These are phyloP conservation scores for Nebria brevicollis DNA, from an alignment of 2,888 invertebrate genomes.

Conservation along the genomic window DNA sequence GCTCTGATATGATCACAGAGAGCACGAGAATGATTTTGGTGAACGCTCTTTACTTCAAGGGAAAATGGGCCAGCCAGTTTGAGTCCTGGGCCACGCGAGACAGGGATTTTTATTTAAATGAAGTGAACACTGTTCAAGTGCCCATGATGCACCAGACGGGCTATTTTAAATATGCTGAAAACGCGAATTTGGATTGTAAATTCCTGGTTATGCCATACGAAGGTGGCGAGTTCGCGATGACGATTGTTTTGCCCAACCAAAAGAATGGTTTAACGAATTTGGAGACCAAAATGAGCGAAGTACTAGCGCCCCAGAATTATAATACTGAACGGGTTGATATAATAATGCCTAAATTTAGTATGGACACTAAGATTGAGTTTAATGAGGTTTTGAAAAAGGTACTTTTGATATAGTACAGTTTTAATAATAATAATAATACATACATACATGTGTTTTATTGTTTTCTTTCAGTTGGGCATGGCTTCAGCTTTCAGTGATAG, in stretches of 20 bases:
- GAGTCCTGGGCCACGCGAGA: conserved; percentile 49
- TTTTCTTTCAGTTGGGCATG: conserved; percentile 38
- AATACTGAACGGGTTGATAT: conserved; percentile 50
- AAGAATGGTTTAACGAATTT: conserved; percentile 51
- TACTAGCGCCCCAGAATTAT: conserved; percentile 49
- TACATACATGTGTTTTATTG: conserved; percentile 5
- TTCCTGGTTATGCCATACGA: conserved; percentile 49
- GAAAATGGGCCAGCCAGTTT: conserved; percentile 49
- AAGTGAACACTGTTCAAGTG: conserved; percentile 51
- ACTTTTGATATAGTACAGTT: no score
- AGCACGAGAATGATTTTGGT: conserved; percentile 56
- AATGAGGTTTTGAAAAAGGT: conserved; percentile 52
- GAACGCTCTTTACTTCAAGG: conserved; percentile 59
- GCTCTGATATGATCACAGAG: conserved; percentile 49
- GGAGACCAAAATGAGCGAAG: conserved; percentile 49
- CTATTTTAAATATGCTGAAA: conserved; percentile 37
- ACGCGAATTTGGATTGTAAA: conserved; percentile 26
- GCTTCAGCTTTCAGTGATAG: conserved; percentile 23
- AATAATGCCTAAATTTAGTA: conserved; percentile 51
- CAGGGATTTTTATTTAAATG: conserved; percentile 52
- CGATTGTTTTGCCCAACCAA: conserved; percentile 53
- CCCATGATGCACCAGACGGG: conserved; percentile 54
- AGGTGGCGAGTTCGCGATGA: conserved; percentile 53
- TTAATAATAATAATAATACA: no score
- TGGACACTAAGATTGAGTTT: conserved; percentile 52